Conservation (phyloP, 1,140 invertebrate genomes). For the Pentalonia nigronervosa region DNA sequence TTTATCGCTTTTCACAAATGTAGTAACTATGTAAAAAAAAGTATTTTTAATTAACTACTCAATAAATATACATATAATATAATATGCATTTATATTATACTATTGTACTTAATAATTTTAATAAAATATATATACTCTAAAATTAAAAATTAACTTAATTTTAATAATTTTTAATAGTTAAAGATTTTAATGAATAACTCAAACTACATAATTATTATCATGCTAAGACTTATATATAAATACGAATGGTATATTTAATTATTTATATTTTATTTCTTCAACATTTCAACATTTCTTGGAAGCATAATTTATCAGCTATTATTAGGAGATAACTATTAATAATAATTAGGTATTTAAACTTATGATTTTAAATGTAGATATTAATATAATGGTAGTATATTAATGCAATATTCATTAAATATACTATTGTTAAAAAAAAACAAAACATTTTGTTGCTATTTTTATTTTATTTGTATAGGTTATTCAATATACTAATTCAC, state of each 20-base stretch:
- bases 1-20: neutral
- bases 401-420: neutral
- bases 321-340: neutral
- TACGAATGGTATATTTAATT: neutral
- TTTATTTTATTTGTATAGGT: neutral
- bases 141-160: too few relatives aligned
- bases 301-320: neutral
- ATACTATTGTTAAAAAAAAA: neutral
- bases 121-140: neutral
- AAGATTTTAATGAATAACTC: neutral
- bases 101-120: neutral
- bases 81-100: neutral
- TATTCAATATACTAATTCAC: neutral
- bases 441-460: neutral
- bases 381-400: neutral
- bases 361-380: neutral
- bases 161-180: too few relatives aligned
- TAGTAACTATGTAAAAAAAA: neutral
- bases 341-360: neutral
- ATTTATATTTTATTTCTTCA: neutral
- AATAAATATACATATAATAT: neutral
- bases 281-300: neutral
- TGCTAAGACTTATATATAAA: neutral
- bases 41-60: neutral
- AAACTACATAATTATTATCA: neutral